Evolutionary conservation across 1,140 invertebrate genomes (phyloP).

Genomic region (Holotrichia oblita): DNA sequence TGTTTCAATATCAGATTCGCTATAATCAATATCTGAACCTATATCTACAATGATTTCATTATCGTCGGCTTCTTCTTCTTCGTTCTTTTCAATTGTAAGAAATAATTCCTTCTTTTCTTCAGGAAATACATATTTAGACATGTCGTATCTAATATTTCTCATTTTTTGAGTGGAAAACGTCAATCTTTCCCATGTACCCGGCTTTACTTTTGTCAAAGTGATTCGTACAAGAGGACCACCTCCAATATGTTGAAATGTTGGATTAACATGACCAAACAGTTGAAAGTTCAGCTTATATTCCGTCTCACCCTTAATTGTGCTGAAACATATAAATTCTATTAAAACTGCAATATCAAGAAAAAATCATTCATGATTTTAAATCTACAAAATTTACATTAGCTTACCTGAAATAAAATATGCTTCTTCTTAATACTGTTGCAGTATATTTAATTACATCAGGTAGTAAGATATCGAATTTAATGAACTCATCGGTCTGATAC

Average conservation of each 20-base stretch:
- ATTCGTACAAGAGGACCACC: conserved; percentile 49
- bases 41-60: conserved; percentile 43
- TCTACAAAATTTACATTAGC: not conserved
- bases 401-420: conserved; percentile 52
- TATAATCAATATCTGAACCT: conserved; percentile 51
- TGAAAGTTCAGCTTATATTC: conserved; percentile 51
- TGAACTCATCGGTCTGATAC: conserved; percentile 49
- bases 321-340: no score
- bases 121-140: conserved; percentile 39
- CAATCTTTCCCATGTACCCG: conserved; percentile 50
- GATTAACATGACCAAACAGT: conserved; percentile 48
- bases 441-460: conserved; percentile 46
- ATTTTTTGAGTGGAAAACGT: conserved; percentile 43
- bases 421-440: conserved; percentile 45
- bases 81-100: conserved; percentile 46
- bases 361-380: conserved; percentile 1
- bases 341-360: conserved; percentile 46
- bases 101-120: conserved; percentile 44
- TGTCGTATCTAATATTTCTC: conserved; percentile 51
- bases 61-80: conserved; percentile 41
- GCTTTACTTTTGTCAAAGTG: conserved; percentile 48
- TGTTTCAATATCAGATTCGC: conserved; percentile 47
- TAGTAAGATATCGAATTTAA: conserved; percentile 51
- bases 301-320: conserved; percentile 46
- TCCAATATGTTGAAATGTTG: conserved; percentile 45